phyloP scores from a whole-genome alignment of 2,113 vertebrate species.

The Ramphastos sulfuratus region DNA sequence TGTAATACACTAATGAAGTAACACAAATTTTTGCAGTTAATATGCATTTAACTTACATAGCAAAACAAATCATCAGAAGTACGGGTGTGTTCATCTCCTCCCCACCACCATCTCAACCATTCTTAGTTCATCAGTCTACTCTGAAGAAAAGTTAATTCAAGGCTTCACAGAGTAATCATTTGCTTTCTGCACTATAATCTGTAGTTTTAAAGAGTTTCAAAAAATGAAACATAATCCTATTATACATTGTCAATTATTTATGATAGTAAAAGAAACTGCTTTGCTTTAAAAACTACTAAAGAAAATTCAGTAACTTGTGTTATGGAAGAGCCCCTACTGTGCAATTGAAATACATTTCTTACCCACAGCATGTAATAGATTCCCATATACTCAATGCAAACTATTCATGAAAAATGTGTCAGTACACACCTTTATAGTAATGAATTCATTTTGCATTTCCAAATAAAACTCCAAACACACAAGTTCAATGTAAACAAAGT shows the following conservation, averaged over 20 bases:
- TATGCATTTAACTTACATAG: neutral
- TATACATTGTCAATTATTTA: neutral
- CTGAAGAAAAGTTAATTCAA: neutral
- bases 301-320: neutral
- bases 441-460: neutral
- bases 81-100: neutral
- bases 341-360: neutral
- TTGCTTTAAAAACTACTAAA: neutral
- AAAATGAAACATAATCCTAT: neutral
- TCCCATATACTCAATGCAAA: neutral
- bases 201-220: neutral
- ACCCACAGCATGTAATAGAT: neutral
- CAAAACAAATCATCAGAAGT: neutral
- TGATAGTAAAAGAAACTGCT: neutral
- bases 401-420: neutral
- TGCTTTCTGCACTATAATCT: neutral
- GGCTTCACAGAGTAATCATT: neutral
- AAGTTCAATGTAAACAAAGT: neutral
- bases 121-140: neutral
- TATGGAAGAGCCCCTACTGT: neutral
- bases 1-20: neutral
- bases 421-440: neutral
- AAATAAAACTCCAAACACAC: neutral
- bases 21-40: neutral
- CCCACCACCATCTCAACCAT: neutral